These are phyloP conservation scores for Neogale vison DNA, from an alignment of 2,113 vertebrate genomes.

Conservation along the genomic window DNA sequence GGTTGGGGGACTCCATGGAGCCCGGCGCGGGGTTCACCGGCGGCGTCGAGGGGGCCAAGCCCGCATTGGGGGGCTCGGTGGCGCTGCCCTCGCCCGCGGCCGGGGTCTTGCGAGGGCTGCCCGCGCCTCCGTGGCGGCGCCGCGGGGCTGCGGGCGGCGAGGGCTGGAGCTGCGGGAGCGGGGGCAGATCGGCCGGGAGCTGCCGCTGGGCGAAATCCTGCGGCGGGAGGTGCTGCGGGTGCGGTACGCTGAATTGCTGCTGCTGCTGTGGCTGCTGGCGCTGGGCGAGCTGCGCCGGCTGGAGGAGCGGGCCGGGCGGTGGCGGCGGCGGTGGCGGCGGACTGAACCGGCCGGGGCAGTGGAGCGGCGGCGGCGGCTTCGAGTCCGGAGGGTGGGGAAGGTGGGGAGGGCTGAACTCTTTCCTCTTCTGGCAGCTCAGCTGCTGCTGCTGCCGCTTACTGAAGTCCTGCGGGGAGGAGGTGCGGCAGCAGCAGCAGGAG, in stretches of 20 bases:
- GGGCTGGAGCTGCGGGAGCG: constrained; percentile 70
- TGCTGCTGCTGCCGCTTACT: constrained; percentile 85
- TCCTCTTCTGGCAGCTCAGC: constrained; percentile 85
- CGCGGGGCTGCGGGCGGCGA: constrained; percentile 68
- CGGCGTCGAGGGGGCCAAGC: constrained; percentile 84
- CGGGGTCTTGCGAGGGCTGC: constrained; percentile 65
- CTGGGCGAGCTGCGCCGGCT: constrained; percentile 78
- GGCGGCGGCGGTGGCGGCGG: constrained; percentile 81
- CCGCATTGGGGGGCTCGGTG: constrained; percentile 82
- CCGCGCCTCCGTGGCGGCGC: constrained; percentile 76
- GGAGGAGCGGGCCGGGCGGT: constrained; percentile 72
- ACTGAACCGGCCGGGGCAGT: constrained; percentile 83
- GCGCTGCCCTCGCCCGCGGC: constrained; percentile 78
- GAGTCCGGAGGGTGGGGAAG: constrained; percentile 71
- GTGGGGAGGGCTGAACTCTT: constrained; percentile 81
- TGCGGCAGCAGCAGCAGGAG: constrained; percentile 74
- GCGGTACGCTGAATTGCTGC: constrained; percentile 82
- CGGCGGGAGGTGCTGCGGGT: constrained; percentile 81
- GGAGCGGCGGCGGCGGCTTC: constrained; percentile 79
- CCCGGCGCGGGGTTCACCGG: constrained; percentile 82
- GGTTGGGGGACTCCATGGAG: constrained; percentile 89
- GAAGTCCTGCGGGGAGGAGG: constrained; percentile 86
- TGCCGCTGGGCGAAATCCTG: constrained; percentile 83
- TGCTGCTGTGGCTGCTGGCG: constrained; percentile 80
- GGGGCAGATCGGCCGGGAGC: constrained; percentile 67